A percentile compares a stretch with the other conserved stretches of the same genome.
Evolutionary conservation across 2,113 vertebrate species (phyloP).

Genomic region (Epinephelus cyanopodus): DNA sequence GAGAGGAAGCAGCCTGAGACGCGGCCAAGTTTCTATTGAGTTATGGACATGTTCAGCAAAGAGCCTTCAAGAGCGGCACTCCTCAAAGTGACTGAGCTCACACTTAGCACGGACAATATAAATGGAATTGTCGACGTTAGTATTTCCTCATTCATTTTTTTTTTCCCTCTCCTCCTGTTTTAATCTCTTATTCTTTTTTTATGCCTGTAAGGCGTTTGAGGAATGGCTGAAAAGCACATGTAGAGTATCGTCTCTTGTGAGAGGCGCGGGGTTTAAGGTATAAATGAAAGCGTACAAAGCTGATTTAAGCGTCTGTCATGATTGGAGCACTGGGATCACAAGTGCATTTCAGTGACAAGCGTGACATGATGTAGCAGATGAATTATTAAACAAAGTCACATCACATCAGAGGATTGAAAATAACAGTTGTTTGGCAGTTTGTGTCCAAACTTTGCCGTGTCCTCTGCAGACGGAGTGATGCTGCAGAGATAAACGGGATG

Average conservation of each 20-base stretch:
- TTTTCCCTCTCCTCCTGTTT: constrained; percentile 17
- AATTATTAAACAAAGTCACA: constrained; percentile 64
- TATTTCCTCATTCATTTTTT: constrained; percentile 54
- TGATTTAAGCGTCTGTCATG: constrained; percentile 63
- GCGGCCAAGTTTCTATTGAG: constrained; percentile 74
- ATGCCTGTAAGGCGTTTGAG: constrained; percentile 39
- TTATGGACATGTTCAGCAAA: constrained; percentile 67
- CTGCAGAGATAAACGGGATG: constrained; percentile 5
- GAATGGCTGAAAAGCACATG: constrained; percentile 36
- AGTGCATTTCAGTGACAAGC: constrained; percentile 67
- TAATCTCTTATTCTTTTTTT: constrained; percentile 41
- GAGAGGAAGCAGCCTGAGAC: constrained; percentile 60
- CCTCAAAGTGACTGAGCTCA: constrained; percentile 67
- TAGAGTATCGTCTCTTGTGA: constrained; percentile 26
- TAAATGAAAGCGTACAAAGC: constrained; percentile 25
- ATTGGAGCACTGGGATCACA: constrained; percentile 53
- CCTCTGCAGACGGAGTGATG: neutral
- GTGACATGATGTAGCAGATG: constrained; percentile 66
- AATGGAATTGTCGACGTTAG: constrained; percentile 65
- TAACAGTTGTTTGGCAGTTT: constrained; percentile 48
- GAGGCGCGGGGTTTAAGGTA: constrained; percentile 11
- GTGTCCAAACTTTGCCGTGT: constrained; percentile 44
- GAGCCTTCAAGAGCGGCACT: constrained; percentile 66
- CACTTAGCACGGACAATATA: constrained; percentile 60
- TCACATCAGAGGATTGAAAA: constrained; percentile 54